Evolutionary conservation across 2,113 vertebrate genomes (phyloP).

Genomic region (Lethenteron reissneri): DNA sequence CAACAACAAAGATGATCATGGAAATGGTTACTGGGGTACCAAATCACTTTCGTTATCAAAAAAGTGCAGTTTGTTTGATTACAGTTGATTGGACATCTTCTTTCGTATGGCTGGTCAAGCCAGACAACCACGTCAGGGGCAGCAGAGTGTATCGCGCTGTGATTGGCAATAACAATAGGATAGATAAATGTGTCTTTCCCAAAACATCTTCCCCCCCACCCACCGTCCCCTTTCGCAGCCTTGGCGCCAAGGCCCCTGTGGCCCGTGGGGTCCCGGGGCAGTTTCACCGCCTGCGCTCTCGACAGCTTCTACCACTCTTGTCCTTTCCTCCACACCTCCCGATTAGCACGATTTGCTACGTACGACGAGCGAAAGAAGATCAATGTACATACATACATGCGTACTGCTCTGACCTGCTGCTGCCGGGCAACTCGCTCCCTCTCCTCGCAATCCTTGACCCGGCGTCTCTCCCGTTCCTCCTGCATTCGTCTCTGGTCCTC

Average conservation of each 20-base stretch:
- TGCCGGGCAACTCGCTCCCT: slow-evolving; percentile 19
- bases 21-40: too few relatives aligned
- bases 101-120: too few relatives aligned
- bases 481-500: slow-evolving; percentile 35
- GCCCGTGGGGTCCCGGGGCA: neutral
- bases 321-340: too few relatives aligned
- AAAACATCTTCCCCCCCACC: slow-evolving; percentile 8
- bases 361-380: neutral
- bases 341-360: too few relatives aligned
- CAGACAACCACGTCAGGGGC: too few relatives aligned
- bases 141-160: too few relatives aligned
- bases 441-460: slow-evolving; percentile 30
- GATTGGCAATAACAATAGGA: too few relatives aligned
- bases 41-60: too few relatives aligned
- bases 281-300: neutral
- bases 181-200: too few relatives aligned
- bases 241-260: neutral
- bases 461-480: slow-evolving; percentile 28
- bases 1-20: too few relatives aligned
- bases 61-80: too few relatives aligned
- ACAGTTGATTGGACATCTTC: too few relatives aligned
- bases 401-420: neutral
- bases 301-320: neutral
- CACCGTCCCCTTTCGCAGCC: slow-evolving; percentile 8
- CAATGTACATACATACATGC: neutral